A percentile compares a stretch with the other conserved stretches of the same genome.
Evolutionary conservation across 2,797 vertebrate genomes (phyloP).

Genomic region (Odontamblyopus lacepedii): DNA sequence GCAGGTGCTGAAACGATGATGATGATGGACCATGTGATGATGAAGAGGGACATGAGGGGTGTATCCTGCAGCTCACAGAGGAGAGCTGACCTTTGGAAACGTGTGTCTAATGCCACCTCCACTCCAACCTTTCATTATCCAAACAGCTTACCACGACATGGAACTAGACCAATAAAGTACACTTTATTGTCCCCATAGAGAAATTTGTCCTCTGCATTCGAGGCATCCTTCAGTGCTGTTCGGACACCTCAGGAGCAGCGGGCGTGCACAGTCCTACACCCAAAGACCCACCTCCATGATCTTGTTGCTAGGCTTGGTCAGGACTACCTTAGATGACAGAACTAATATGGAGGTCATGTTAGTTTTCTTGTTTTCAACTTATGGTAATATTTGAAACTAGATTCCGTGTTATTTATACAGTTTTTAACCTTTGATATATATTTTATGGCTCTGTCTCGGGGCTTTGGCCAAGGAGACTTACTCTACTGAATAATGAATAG

Average conservation of each 20-base stretch:
- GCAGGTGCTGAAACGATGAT: neutral
- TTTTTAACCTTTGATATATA: neutral
- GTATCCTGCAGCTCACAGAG: constrained; percentile 38
- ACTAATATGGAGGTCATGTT: neutral
- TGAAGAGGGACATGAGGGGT: constrained; percentile 18
- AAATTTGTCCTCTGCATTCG: too few species aligned
- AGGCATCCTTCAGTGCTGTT: too few species aligned
- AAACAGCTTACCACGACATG: neutral
- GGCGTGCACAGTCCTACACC: too few species aligned
- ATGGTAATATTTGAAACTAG: neutral
- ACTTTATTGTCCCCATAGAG: too few species aligned
- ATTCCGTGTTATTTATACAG: neutral
- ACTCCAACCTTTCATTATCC: constrained; percentile 22
- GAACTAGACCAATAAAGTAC: too few species aligned
- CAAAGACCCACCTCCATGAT: too few species aligned
- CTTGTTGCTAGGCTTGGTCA: neutral
- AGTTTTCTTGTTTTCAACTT: neutral
- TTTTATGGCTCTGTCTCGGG: constrained; percentile 5
- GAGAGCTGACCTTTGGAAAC: constrained; percentile 33
- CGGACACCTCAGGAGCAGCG: too few species aligned
- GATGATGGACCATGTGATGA: neutral
- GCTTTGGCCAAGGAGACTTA: constrained; percentile 10
- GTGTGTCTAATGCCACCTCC: too few species aligned
- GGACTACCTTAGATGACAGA: neutral
- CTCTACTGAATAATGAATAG: constrained; percentile 8